phyloP scores from a whole-genome alignment of 1,140 invertebrate species.

The Copidosoma floridanum region DNA sequence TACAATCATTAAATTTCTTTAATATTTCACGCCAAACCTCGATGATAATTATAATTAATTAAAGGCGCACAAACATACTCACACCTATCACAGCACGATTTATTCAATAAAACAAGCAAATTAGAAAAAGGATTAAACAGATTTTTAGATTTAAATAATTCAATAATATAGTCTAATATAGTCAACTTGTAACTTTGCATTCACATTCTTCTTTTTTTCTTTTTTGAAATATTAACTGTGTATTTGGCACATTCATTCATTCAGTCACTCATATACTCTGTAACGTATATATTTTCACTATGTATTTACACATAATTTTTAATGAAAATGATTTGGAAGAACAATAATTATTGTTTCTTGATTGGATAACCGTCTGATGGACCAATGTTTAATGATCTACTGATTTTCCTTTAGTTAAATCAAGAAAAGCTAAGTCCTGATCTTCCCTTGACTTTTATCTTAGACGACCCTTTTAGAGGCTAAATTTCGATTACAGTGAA shows the following conservation, averaged over 20 bases:
- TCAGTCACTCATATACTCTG: constrained; percentile 1
- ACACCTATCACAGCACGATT: constrained; percentile 51
- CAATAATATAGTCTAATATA: no score
- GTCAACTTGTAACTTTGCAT: no score
- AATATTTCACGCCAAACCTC: constrained; percentile 28
- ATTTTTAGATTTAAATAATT: constrained; percentile 38
- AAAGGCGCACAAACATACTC: no score
- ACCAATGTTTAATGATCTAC: no score
- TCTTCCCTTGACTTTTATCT: no score
- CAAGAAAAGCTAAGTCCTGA: no score
- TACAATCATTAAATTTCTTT: constrained; percentile 26
- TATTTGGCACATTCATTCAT: constrained; percentile 4
- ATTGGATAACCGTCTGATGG: no score
- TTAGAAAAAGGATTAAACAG: constrained; percentile 28
- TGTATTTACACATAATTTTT: constrained; percentile 15
- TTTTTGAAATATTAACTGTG: background rate
- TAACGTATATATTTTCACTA: constrained; percentile 10
- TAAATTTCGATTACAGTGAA: no score
- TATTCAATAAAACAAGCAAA: constrained; percentile 42
- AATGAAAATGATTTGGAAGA: constrained; percentile 15
- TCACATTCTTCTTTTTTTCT: constrained; percentile 6
- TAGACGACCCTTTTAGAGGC: no score
- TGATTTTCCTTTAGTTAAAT: no score
- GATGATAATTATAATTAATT: no score
- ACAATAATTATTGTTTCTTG: constrained; percentile 1